phyloP scores from a whole-genome alignment of 2,113 vertebrate species.

The Aix galericulata region DNA sequence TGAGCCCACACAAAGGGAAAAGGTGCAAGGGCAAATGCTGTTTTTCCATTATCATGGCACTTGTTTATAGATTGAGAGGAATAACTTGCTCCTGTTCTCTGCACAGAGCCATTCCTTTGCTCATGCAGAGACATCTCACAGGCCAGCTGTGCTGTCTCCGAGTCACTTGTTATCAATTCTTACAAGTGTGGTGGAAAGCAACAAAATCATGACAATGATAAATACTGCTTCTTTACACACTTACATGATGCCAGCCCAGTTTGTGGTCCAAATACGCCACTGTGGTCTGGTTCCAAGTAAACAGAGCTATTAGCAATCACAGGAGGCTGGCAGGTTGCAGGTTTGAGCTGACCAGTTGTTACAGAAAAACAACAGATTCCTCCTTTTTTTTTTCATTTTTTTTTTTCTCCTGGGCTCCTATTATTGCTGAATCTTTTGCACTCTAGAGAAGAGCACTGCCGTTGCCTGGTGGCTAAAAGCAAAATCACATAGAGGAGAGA shows the following conservation, averaged over 20 bases:
- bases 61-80: neutral
- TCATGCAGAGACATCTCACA: neutral
- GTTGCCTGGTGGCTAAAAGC: slow-evolving; percentile 16
- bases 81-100: neutral
- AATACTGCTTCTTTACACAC: neutral
- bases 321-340: neutral
- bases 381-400: neutral
- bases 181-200: neutral
- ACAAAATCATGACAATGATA: slow-evolving; percentile 5
- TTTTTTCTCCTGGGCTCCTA: neutral
- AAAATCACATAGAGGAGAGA: neutral
- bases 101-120: slow-evolving; percentile 9
- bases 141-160: slow-evolving; percentile 47
- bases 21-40: neutral
- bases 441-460: neutral
- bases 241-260: neutral
- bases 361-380: slow-evolving; percentile 11
- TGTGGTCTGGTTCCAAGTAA: neutral
- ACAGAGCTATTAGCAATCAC: slow-evolving; percentile 25
- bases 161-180: slow-evolving; percentile 14
- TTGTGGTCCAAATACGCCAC: slow-evolving; percentile 23
- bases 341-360: neutral
- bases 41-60: neutral
- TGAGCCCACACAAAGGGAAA: neutral
- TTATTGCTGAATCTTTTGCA: neutral